Evolutionary conservation across 30 jellyfish, hydroid and myxozoan genomes (phyloP).

Genomic region (Aurelia sp.): DNA sequence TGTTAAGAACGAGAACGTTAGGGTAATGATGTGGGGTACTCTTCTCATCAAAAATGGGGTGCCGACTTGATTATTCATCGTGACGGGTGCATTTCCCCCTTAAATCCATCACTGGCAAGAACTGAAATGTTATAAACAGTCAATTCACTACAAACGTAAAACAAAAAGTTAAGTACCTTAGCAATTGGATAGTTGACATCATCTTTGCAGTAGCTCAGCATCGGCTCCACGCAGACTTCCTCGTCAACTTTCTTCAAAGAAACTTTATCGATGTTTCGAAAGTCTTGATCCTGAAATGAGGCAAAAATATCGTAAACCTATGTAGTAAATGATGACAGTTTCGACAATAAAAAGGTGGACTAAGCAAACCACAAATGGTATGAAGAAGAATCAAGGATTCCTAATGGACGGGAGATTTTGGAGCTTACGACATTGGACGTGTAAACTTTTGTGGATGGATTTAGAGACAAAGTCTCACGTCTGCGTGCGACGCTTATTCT

Average conservation of each 20-base stretch:
- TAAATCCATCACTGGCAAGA: too few relatives aligned
- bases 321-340: too few relatives aligned
- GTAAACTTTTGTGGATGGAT: not conserved
- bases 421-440: not conserved
- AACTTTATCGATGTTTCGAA: not conserved
- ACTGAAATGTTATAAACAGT: not conserved
- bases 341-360: not conserved
- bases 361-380: not conserved
- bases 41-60: too few relatives aligned
- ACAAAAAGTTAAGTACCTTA: constrained; percentile 20
- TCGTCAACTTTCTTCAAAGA: constrained; percentile 4
- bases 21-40: too few relatives aligned
- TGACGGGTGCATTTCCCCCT: too few relatives aligned
- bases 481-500: too few relatives aligned
- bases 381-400: not conserved
- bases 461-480: too few relatives aligned
- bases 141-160: not conserved
- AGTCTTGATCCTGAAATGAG: not conserved
- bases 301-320: not conserved
- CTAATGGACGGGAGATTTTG: not conserved
- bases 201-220: constrained; percentile 46
- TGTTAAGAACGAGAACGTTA: too few relatives aligned
- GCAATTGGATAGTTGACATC: constrained; percentile 50
- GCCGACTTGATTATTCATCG: too few relatives aligned
- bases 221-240: constrained; percentile 37